Evolutionary conservation across 2,797 vertebrate species (phyloP), one percentile per base, ranked within the genome.

Genomic region (Alfaro cultratus): DNA sequence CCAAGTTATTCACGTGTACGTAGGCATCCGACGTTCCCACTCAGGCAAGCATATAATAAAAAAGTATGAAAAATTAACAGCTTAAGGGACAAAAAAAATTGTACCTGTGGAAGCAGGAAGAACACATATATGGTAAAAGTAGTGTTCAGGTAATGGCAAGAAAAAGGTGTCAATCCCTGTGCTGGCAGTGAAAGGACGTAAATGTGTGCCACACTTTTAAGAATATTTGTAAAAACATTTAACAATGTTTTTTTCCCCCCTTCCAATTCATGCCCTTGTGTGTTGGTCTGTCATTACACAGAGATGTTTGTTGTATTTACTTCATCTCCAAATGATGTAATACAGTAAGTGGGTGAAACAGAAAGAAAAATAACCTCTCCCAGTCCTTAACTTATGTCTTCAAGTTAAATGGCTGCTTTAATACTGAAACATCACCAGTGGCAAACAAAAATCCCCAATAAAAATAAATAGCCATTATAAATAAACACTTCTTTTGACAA

Each of bases 401-500:
- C 12, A 34, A 75, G 62, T 34, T 39, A 39, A 41, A 45, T 45
- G 16, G 26, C 45, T 55, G 23, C 51, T 74, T 83, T 80, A 87
- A 88, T 73, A 88, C 73, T 81, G 36, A 83, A 62, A 79, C 1
- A 47, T 53, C 43, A 21, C 62, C 77, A 16, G 75, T 74, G 60
- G 34, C 62, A 80, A 88, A 78, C 45, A 67, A 78, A 88, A 76
- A 41, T 70, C 82, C 79, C 74, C 85, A 80, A 77, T 78, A 49
- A 73, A 77, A 74, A 55, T 73, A 36, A 26, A 82, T 73, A 34
- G 49, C 45, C 83, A 75, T 74, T n/a, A 77, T 41, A 77, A 81
- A 86, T 83, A 83, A 78, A 8, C 75, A 34, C 43, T 74, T 71
- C 62, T 49, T 77, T 83, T 84, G 78, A 90, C 81, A 83, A 41